Base-by-base conservation (phyloP, 2,888 invertebrate species). In the Caenorhabditis imperialis region DNA sequence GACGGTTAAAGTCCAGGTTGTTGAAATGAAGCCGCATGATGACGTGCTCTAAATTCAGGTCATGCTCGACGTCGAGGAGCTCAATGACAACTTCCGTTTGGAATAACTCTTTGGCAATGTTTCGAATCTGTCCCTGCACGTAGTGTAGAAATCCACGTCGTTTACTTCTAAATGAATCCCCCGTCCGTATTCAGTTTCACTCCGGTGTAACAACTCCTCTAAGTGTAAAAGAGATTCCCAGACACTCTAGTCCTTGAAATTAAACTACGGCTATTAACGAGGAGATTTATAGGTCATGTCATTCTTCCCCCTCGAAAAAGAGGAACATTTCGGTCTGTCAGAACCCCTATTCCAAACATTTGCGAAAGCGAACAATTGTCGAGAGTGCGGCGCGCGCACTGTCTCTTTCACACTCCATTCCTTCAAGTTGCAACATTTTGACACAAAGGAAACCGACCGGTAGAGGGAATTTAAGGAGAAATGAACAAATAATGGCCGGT, bases 21-120 rank as follows among this genome's bases (percentile, higher is more conserved):
- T 96, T 95, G 88, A 98, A 98, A 18, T 93, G 93, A 84, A 96
- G 90, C 88, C 95, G 93, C 89, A 96, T 95, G 33, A 95, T 94
- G 35, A 95, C 95, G 89, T 96, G 95, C 1, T 94, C 93, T 67
- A 95, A 94, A 88, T 95, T 94, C 85, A 95, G 93, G 5, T 94
- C 91, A 25, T 94, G 91, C 88, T 95, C 94, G 87, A 96, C 94
- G 51, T 93, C 91, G 0, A 96, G 91, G 71, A 97, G 90, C 88
- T 95, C 94, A 88, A 97, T 95, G 86, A 93, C 92, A 91, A 97
- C 93, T 51, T 96, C 94, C 87, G 95, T 95, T 90, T 96, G 93
- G 90, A 97, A 97, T 89, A 96, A 93, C 20, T 93, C 91, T 1
- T 77, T 72, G 7, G 85, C 87, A 18, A 88, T 87, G 55, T 83